Base-by-base conservation (phyloP, 2,113 vertebrate species). In the Microcebus lehilahytsara region DNA sequence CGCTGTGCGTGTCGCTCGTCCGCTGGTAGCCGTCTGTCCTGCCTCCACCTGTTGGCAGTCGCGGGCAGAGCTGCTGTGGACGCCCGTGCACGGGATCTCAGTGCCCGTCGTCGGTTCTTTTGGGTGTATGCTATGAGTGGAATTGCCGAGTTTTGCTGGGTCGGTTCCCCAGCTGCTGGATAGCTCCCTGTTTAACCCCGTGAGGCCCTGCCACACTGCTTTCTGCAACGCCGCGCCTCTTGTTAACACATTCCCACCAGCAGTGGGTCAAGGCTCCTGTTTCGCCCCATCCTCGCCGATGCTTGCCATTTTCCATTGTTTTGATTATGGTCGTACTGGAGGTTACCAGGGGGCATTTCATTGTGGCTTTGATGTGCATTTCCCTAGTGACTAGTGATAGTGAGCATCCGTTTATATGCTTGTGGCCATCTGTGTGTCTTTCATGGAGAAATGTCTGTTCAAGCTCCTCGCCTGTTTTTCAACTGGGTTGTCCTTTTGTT, bases 1-100 rank as follows among this genome's bases (percentile, higher is more conserved):
- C 4, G 6, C 0, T 6, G 9, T 17, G 60, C 9, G 23, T 0
- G 17, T n/a, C 2, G 0, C 30, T 30, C 14, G 11, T 71, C 23
- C 40, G 0, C 6, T 1, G 9, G 10, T 14, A 27, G 64, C 1
- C 37, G 4, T 22, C 58, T 27, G 51, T 53, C 19, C 37, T 3
- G 20, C 77, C 53, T 53, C 7, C 14, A 2, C 23, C 27, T 32
- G 40, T 37, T 14, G 49, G 42, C 51, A 9, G 0, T 34, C 37
- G 75, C 46, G 75, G 46, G 0, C 25, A 12, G 3, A 19, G 17
- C 14, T 25, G 9, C 66, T 16, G 0, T 37, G 30, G 27, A 17
- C 20, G 0, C 22, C 22, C 0, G 0, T 1, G n/a, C 25, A 5
- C 5, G 2, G 42, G 32, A 14, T 77, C 32, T 10, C 25, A 27